Base-by-base conservation (phyloP, 2,797 vertebrate species). In the Oreochromis mossambicus region DNA sequence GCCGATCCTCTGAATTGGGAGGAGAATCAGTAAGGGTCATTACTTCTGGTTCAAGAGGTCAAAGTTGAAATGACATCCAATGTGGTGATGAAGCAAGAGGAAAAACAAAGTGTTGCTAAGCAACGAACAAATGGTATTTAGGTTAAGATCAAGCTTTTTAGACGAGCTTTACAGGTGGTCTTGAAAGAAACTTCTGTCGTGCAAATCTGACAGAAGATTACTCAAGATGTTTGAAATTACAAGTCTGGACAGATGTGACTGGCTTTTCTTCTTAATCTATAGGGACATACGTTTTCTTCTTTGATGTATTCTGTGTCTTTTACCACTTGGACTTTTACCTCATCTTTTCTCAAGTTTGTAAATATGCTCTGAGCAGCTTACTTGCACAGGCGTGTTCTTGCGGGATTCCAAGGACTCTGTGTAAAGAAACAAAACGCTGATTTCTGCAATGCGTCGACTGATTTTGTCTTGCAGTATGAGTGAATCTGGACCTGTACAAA, bases 1-100 rank as follows among this genome's bases (percentile, higher is more conserved):
- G 86, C 79, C 54, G 85, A 90, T 85, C 86, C 75, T 83, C 90
- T 89, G 88, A 89, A 92, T 76, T n/a, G 13, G 50, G 43, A 51
- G 51, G 75, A 92, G 87, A 89, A 94, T 90, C 88, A 90, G 81
- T 3, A 46, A 52, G 77, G 92, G 92, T 91, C 90, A 24, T 81
- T 93, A 94, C 94, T 93, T 90, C 78, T 94, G 91, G 81, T 90
- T 85, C 77, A 83, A 84, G 77, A 88, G 96, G 95, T 95, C 94
- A 96, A 80, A 94, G 92, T 92, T 94, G 92, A 95, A 94, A 93
- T 86, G 91, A 90, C 91, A 89, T 79, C 86, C 90, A 90, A 92
- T 89, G 91, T 90, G 92, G 91, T 76, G 88, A 93, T 88, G 89
- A 90, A 84, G 77, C 84, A 83, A 87, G 77, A 82, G 85, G 61